Base-by-base conservation (phyloP, 2,888 invertebrate species). In the Selenia dentaria region DNA sequence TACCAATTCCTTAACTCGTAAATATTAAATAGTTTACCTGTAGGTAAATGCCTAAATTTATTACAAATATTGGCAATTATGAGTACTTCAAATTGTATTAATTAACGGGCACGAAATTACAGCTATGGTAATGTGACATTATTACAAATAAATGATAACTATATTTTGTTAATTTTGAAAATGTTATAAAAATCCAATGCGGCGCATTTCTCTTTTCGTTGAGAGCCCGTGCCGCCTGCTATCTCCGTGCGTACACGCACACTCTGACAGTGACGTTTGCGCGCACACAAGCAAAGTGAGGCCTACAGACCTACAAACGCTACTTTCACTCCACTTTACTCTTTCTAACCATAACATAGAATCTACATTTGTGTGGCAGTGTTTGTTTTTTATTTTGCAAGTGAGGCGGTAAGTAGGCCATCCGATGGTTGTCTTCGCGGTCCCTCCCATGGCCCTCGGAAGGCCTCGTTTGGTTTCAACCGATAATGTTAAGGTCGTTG, bases 241-340 rank as follows among this genome's bases (percentile, higher is more conserved):
- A 86, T 89, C 89, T 87, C 87, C 83, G 72, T 83, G 87, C 84
- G 85, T 79, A 70, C 71, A 79, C 85, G 79, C 86, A 85, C 82
- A 80, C 80, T 35, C 42, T 45, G 57, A 59, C 63, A 67, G 57
- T 65, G 63, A 51, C 64, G 53, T 67, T 70, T 79, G 58, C 86
- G 70, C 78, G 76, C 83, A 70, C 50, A 51, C 62, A 57, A 57
- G 54, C 57, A 63, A 50, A 22, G 12, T 14, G 74, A 85, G 84
- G 86, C 89, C 89, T 87, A 88, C 78, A 89, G 89, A 89, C 89
- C 89, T 86, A 89, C 84, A 82, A 86, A 83, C 74, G 50, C 49
- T 67, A 73, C 81, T 80, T 83, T 82, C 83, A 73, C 74, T 70
- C 56, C 59, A 59, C 56, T 51, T 45, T 50, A 49, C 49, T 52